Evolutionary conservation across 2,888 invertebrate genomes (phyloP).

Genomic region (Acleris emargana): DNA sequence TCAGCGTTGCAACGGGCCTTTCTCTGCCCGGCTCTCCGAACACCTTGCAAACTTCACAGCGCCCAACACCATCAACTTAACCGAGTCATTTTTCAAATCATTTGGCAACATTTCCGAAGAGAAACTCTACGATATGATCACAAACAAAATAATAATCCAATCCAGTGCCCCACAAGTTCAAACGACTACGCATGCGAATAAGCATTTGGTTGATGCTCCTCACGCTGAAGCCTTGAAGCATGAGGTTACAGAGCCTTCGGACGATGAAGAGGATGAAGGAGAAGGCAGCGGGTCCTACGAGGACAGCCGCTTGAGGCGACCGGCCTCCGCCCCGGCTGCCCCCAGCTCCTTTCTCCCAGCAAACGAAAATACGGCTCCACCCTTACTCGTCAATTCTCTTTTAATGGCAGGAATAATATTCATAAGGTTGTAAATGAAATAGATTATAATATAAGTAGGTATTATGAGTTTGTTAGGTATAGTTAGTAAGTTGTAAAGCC

Average conservation of each 20-base stretch:
- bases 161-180: constrained; percentile 36
- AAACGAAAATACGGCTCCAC: constrained; percentile 57
- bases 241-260: constrained; percentile 67
- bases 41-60: constrained; percentile 60
- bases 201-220: constrained; percentile 47
- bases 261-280: constrained; percentile 74
- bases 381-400: constrained; percentile 41
- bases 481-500: constrained; percentile 11
- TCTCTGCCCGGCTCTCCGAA: constrained; percentile 54
- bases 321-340: constrained; percentile 68
- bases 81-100: constrained; percentile 57
- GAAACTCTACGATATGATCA: constrained; percentile 56
- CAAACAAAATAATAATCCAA: constrained; percentile 39
- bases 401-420: constrained; percentile 41
- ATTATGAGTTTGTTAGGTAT: constrained; percentile 19
- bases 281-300: constrained; percentile 73
- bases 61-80: constrained; percentile 49
- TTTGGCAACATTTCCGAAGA: constrained; percentile 55
- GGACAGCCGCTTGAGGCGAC: constrained; percentile 56
- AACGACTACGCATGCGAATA: constrained; percentile 34
- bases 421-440: constrained; percentile 46
- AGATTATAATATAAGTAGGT: constrained; percentile 36
- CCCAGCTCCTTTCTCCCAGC: constrained; percentile 74
- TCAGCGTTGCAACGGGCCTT: constrained; percentile 68
- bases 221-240: constrained; percentile 68